Evolutionary conservation across 2,797 vertebrate species (phyloP), one percentile per base, ranked within the genome.

Genomic region (Hemitrygon akajei): DNA sequence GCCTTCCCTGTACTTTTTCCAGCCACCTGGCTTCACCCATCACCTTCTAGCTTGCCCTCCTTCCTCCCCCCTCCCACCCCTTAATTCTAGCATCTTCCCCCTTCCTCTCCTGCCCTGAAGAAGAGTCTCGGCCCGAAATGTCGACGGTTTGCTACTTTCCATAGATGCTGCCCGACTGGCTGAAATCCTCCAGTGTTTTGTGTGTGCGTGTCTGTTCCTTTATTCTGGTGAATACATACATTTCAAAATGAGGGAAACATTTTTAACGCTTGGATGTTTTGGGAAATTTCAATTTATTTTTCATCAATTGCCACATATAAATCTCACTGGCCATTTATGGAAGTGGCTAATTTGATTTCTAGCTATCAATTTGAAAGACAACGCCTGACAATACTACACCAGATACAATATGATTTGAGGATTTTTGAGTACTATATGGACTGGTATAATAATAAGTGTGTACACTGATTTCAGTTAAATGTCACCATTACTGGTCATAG

Each of bases 391-490:
- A 91, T 91, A 76, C 76, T 58, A 93, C 73, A 27, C 25, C 40
- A 40, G 58, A 30, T 30, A n/a, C 27, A 76, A 93, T 76, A 71
- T 73, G 63, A 20, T 66, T 76, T 93, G 25, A 75, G 47, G 71
- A 93, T 40, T 40, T 93, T 76, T 56, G 73, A 30, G 1, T 58
- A 93, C 63, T 93, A 25, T 76, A 12, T 76, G 71, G 40, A 12
- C 27, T 76, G 71, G 22, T 75, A 58, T 47, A 76, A 56, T 91
- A 16, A 91, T 56, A 22, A 75, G 47, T 76, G 73, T 93, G 40
- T 20, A 18, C 16, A 58, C 91, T 76, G 71, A 76, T 93, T 56
- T 93, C 71, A 93, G 91, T 56, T 58, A 76, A 93, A 56, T 58
- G 47, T 56, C 47, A 76, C 73, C 71, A 76, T 93, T 93, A 93